Percentiles rank a stretch among this genome's conserved stretches.
These are phyloP conservation scores for Tachysurus fulvidraco DNA, from an alignment of 2,113 vertebrate genomes.

Conservation along the genomic window DNA sequence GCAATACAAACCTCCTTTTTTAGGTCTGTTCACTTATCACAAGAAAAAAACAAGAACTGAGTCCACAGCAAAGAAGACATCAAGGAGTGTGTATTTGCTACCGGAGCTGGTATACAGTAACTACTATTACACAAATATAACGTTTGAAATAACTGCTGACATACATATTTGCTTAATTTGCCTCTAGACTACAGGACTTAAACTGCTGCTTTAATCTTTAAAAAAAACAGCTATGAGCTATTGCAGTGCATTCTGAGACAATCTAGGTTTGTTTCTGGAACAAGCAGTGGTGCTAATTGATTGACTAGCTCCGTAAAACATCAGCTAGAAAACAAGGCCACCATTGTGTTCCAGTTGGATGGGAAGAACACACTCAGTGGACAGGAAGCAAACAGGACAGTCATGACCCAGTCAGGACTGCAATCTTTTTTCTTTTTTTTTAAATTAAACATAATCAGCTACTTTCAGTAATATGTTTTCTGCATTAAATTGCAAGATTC, in stretches of 20 bases:
- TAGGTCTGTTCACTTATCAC: background rate
- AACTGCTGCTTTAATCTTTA: background rate
- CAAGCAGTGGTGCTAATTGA: slow-evolving; percentile 47
- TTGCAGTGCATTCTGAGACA: background rate
- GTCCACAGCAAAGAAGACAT: too few species aligned
- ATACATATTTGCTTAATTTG: background rate
- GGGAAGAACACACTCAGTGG: background rate
- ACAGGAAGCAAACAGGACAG: slow-evolving; percentile 15
- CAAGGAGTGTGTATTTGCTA: background rate
- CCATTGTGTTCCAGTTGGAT: slow-evolving; percentile 46
- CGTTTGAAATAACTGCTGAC: background rate
- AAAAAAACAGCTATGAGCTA: background rate
- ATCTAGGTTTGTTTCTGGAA: slow-evolving; percentile 20
- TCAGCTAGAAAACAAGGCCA: slow-evolving; percentile 43
- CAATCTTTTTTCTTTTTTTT: background rate
- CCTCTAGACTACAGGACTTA: background rate
- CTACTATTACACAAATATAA: background rate
- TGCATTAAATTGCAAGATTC: background rate
- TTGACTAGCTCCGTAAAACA: slow-evolving; percentile 30
- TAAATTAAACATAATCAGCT: background rate
- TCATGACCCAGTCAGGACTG: background rate
- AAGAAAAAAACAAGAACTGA: background rate
- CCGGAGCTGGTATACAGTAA: background rate
- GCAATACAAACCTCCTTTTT: background rate
- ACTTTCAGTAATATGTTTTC: background rate